A percentile compares a stretch with the other conserved stretches of the same genome.
Conservation (phyloP, 2,888 invertebrate species). For the Dolomedes plantarius region DNA sequence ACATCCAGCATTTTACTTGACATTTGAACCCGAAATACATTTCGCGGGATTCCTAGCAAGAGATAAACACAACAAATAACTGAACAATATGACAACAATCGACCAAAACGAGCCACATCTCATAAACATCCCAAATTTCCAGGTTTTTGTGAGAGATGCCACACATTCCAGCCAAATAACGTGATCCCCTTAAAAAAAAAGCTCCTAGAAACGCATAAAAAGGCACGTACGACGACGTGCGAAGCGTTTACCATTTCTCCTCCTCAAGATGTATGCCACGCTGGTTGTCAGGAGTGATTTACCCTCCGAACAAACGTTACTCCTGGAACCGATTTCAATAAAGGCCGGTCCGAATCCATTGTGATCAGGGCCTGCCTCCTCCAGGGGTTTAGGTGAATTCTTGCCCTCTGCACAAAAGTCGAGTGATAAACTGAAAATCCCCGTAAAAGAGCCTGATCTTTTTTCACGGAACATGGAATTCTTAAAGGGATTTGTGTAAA, state of each 20-base stretch:
- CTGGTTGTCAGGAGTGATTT: constrained; percentile 53
- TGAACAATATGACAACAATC: not conserved
- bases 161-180: not conserved
- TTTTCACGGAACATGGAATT: constrained; percentile 39
- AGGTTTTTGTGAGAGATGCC: not conserved
- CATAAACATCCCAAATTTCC: not conserved
- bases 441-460: constrained; percentile 10
- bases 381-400: constrained; percentile 16
- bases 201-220: constrained; percentile 1
- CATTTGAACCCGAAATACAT: not conserved
- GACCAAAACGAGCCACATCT: not conserved
- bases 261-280: constrained; percentile 42
- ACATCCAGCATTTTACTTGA: not conserved
- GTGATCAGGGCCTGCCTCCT: not conserved
- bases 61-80: not conserved
- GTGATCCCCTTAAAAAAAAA: not conserved
- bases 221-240: not conserved
- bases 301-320: constrained; percentile 23
- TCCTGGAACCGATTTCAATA: constrained; percentile 8
- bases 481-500: constrained; percentile 50
- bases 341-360: not conserved
- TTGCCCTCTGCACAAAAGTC: constrained; percentile 18
- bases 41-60: not conserved
- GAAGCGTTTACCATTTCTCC: constrained; percentile 34
- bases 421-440: constrained; percentile 51